Percentiles rank a stretch among this genome's conserved stretches.
Evolutionary conservation across 2,113 vertebrate species (phyloP).

Genomic region (Dolichotis patagonum): DNA sequence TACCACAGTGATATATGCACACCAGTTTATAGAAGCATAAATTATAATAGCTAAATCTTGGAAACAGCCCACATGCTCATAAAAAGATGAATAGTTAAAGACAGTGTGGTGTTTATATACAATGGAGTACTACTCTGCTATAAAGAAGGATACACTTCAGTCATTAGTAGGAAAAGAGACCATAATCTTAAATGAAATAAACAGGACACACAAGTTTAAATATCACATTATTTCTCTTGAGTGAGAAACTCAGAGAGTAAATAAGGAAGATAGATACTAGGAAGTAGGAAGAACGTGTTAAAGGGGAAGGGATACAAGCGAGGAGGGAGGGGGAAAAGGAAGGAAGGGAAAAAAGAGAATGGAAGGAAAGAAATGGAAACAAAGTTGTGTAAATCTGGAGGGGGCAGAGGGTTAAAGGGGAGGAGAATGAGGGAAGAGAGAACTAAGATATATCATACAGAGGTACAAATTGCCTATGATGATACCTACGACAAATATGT

Average conservation of each 20-base stretch:
- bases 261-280: not conserved
- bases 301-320: not conserved
- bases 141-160: not conserved
- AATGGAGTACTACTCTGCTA: not conserved
- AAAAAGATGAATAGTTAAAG: not conserved
- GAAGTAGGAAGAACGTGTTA: not conserved
- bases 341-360: not conserved
- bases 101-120: not conserved
- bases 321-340: not conserved
- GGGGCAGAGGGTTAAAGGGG: not conserved
- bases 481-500: not conserved
- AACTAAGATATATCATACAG: not conserved
- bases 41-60: not conserved
- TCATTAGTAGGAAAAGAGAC: not conserved
- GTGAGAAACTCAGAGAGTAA: not conserved
- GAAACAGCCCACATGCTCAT: not conserved
- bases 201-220: not conserved
- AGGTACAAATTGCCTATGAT: not conserved
- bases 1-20: not conserved
- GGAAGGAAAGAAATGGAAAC: not conserved
- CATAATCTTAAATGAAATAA: not conserved
- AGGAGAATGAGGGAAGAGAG: not conserved
- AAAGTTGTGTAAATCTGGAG: not conserved
- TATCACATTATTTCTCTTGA: not conserved
- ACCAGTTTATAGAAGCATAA: not conserved